Evolutionary conservation across 2,888 invertebrate genomes (phyloP).

Genomic region (Eubasilissa splendida): DNA sequence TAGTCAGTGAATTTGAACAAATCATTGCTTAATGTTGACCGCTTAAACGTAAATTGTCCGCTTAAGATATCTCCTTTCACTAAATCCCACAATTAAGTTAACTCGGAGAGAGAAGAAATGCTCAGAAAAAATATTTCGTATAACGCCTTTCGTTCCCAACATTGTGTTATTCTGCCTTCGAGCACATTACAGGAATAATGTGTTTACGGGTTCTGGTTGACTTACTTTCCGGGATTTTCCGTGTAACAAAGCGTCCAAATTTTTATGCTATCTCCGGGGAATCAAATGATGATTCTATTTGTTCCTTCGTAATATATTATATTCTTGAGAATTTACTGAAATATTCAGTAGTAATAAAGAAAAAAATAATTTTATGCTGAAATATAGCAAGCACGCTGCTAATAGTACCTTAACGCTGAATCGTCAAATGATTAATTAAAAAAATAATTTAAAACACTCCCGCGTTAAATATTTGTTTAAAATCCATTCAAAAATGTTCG

Average conservation of each 20-base stretch:
- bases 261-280: neutral
- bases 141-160: constrained; percentile 13
- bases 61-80: constrained; percentile 1
- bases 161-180: constrained; percentile 26
- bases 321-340: too few relatives aligned
- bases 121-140: constrained; percentile 19
- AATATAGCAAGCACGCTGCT: too few relatives aligned
- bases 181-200: constrained; percentile 26
- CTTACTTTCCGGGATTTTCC: neutral
- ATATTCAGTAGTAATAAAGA: too few relatives aligned
- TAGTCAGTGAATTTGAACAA: neutral
- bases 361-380: too few relatives aligned
- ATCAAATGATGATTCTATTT: neutral
- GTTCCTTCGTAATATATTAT: neutral
- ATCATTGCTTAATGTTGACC: neutral
- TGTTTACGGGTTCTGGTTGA: constrained; percentile 11
- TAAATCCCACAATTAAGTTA: constrained; percentile 14
- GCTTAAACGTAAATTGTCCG: constrained; percentile 13
- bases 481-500: neutral
- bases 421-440: too few relatives aligned
- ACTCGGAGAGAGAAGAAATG: constrained; percentile 2
- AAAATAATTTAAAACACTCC: too few relatives aligned
- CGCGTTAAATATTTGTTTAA: too few relatives aligned
- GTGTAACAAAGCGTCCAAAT: neutral
- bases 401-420: too few relatives aligned